phyloP scores from a whole-genome alignment of 2,888 invertebrate species.

The Hypercompe scribonia region DNA sequence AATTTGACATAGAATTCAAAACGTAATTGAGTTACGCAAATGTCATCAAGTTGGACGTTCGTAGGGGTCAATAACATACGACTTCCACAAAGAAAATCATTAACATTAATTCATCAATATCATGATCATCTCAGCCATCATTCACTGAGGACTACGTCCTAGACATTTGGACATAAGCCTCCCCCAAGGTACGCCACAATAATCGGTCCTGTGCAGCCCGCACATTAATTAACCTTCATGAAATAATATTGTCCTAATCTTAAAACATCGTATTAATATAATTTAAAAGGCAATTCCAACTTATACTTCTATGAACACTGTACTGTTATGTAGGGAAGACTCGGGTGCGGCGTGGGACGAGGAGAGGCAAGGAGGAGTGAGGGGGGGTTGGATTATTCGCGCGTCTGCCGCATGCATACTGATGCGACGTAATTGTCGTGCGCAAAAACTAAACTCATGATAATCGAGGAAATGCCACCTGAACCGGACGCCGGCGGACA shows the following conservation, averaged over 20 bases:
- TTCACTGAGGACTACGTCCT: no score
- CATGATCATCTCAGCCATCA: no score
- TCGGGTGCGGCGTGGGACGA: slow-evolving; percentile 16
- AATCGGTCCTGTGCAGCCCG: no score
- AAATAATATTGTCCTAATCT: not conserved
- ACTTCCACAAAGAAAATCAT: not conserved
- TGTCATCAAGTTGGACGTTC: not conserved
- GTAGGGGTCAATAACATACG: not conserved
- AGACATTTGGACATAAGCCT: no score
- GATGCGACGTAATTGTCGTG: slow-evolving; percentile 78
- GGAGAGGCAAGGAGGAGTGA: slow-evolving; percentile 49
- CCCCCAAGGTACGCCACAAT: no score
- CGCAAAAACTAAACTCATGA: slow-evolving; percentile 78
- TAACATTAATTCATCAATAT: no score
- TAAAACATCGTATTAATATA: not conserved
- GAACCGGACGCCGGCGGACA: slow-evolving; percentile 42
- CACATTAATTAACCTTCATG: not conserved
- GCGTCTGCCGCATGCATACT: slow-evolving; percentile 76
- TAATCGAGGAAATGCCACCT: slow-evolving; percentile 78
- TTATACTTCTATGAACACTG: slow-evolving; percentile 4
- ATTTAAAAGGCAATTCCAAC: not conserved
- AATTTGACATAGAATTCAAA: not conserved
- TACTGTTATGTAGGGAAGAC: not conserved
- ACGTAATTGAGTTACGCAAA: no score
- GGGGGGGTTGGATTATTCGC: slow-evolving; percentile 47